Conservation (phyloP, 2,888 invertebrate genomes). For the Smittia aterrima region DNA sequence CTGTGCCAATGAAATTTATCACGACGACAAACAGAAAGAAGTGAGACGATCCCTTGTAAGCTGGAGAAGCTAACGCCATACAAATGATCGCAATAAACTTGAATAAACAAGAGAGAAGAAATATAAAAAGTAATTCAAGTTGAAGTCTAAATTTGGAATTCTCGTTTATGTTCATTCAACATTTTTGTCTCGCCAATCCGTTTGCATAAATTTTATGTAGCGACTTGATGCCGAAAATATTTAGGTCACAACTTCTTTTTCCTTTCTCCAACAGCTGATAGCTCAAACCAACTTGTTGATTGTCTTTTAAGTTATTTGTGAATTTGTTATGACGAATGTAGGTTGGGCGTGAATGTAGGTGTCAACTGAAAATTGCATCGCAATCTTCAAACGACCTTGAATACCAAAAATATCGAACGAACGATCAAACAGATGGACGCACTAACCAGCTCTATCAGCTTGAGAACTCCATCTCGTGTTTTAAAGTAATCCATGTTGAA, state of each 20-base stretch:
- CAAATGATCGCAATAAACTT: constrained; percentile 82
- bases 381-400: neutral
- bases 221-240: neutral
- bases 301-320: neutral
- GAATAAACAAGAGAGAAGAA: constrained; percentile 54
- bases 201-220: constrained; percentile 20
- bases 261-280: neutral
- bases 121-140: neutral
- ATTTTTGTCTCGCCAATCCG: neutral
- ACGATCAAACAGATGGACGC: no score
- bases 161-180: no score
- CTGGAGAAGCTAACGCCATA: constrained; percentile 77
- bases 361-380: neutral
- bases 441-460: constrained; percentile 73
- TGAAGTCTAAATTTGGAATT: neutral
- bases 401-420: no score
- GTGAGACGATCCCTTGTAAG: constrained; percentile 61
- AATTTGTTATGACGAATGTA: neutral
- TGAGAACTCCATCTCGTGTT: constrained; percentile 77
- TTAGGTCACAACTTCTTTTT: neutral
- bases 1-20: constrained; percentile 75
- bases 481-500: constrained; percentile 77
- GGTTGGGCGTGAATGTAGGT: neutral
- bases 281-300: neutral
- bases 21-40: constrained; percentile 86